Conservation (phyloP, 92 coral and sea anemone species). For the Palythoa heliodiscus region DNA sequence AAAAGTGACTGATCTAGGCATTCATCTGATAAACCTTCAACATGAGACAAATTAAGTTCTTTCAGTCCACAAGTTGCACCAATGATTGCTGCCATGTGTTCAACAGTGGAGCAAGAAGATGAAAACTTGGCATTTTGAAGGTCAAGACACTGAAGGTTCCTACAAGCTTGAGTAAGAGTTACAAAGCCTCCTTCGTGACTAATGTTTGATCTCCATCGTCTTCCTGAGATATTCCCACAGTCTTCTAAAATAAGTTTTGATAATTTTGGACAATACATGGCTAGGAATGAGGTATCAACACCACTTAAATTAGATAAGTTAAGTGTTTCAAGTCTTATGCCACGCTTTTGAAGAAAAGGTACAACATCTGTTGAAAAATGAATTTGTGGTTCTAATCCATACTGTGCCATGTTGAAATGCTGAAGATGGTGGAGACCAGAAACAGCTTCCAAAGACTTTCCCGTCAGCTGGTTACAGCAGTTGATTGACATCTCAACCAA, state of each 20-base stretch:
- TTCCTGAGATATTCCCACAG: slow-evolving; percentile 49
- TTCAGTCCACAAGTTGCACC: slow-evolving; percentile 34
- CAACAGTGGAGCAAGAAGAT: slow-evolving; percentile 40
- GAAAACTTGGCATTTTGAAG: slow-evolving; percentile 62
- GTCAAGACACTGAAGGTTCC: slow-evolving; percentile 52
- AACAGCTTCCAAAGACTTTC: slow-evolving; percentile 45
- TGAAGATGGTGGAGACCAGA: slow-evolving; percentile 48
- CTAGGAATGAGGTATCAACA: slow-evolving; percentile 55
- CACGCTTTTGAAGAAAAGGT: slow-evolving; percentile 59
- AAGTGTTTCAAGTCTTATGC: slow-evolving; percentile 48
- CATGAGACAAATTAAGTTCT: slow-evolving; percentile 56
- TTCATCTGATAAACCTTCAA: slow-evolving; percentile 52
- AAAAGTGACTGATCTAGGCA: slow-evolving; percentile 41
- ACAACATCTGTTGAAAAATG: slow-evolving; percentile 48
- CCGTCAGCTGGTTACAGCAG: slow-evolving; percentile 53
- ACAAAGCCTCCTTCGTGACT: neutral
- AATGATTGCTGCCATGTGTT: slow-evolving; percentile 62
- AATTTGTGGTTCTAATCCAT: slow-evolving; percentile 23
- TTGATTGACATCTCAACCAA: slow-evolving; percentile 52
- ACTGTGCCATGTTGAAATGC: slow-evolving; percentile 52
- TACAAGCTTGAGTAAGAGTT: slow-evolving; percentile 65
- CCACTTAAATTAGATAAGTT: slow-evolving; percentile 50
- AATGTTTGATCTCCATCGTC: slow-evolving; percentile 12
- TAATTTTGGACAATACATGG: slow-evolving; percentile 53
- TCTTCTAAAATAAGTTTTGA: slow-evolving; percentile 58